Conservation (phyloP, 2,797 vertebrate genomes). For the Sus cebifrons region DNA sequence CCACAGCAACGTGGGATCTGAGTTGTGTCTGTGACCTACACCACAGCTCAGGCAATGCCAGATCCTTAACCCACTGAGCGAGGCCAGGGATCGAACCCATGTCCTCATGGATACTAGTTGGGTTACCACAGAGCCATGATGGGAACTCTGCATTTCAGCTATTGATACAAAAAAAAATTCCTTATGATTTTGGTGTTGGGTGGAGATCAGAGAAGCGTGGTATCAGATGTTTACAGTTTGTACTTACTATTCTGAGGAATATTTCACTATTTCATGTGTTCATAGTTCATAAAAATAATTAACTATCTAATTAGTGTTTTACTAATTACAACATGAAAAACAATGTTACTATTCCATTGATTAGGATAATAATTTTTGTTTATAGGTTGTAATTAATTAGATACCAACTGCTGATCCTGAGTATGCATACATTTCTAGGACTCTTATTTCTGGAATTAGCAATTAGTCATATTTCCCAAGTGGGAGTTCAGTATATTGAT, state of each 20-base stretch:
- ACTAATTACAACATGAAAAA: slow-evolving; percentile 43
- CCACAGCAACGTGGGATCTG: no score
- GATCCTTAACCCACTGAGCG: no score
- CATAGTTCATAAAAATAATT: slow-evolving; percentile 4
- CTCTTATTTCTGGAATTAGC: slow-evolving; percentile 61
- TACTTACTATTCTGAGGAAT: slow-evolving; percentile 1
- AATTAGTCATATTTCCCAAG: slow-evolving; percentile 43
- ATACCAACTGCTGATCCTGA: slow-evolving; percentile 8
- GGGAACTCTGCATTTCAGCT: no score
- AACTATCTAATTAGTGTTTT: neutral
- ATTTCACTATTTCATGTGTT: neutral
- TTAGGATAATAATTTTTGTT: neutral
- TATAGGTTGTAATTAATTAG: neutral
- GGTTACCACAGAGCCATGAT: no score
- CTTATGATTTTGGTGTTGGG: neutral
- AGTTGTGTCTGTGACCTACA: no score
- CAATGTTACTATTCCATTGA: neutral
- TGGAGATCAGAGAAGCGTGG: neutral
- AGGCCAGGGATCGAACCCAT: no score
- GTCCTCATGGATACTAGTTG: no score
- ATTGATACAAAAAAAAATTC: slow-evolving; percentile 31
- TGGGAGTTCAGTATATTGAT: neutral
- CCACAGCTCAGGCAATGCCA: no score
- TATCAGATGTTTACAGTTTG: neutral
- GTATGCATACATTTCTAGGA: neutral